Conservation (phyloP, 2,113 vertebrate species). For the Orycteropus afer region DNA sequence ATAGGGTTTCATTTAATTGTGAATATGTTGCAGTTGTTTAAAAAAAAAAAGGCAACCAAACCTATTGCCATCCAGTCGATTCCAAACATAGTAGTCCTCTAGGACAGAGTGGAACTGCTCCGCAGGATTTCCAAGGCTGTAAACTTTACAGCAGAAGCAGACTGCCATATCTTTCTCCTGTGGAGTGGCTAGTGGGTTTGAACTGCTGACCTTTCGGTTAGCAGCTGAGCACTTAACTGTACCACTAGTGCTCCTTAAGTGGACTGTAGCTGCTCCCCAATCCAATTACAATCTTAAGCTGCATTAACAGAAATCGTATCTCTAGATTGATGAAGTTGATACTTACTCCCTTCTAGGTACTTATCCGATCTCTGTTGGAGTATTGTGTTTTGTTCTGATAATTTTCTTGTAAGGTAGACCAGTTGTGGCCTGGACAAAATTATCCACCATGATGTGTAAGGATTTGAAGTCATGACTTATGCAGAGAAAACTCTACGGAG, state of each 20-base stretch:
- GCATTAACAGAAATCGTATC: slow-evolving; percentile 7
- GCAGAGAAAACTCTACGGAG: neutral
- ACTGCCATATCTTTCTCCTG: no score
- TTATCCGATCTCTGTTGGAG: slow-evolving; percentile 5
- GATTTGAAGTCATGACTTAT: neutral
- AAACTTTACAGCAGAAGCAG: neutral
- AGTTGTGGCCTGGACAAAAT: slow-evolving; percentile 16
- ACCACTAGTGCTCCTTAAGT: neutral
- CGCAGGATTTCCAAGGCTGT: neutral
- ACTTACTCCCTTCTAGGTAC: slow-evolving; percentile 1
- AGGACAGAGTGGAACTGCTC: neutral
- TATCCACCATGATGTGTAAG: neutral
- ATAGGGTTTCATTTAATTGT: slow-evolving; percentile 38
- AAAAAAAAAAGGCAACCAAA: no score
- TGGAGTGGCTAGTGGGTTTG: no score
- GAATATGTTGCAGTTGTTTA: neutral
- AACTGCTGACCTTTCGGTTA: no score
- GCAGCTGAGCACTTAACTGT: no score
- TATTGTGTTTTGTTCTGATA: slow-evolving; percentile 1
- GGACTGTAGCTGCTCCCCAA: neutral
- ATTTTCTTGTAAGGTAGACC: neutral
- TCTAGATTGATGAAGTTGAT: neutral
- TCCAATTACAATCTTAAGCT: neutral
- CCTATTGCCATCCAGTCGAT: no score
- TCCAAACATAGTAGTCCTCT: neutral